Evolutionary conservation across 2,113 vertebrate species (phyloP).

Genomic region (Cyprinus carpio): DNA sequence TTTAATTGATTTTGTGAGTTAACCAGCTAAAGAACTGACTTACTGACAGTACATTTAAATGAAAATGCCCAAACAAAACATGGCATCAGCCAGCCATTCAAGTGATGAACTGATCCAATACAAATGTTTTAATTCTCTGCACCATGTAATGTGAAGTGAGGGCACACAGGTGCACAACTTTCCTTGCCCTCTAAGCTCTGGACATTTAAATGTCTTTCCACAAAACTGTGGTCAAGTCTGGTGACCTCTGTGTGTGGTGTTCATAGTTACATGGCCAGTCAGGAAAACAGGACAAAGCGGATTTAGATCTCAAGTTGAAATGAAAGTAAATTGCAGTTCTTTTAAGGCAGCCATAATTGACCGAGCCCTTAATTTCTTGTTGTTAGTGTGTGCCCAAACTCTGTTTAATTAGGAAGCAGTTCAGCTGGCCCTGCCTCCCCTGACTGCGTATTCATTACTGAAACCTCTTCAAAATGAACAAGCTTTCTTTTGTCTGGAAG

Average conservation of each 20-base stretch:
- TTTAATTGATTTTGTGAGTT: not conserved
- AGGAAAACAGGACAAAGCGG: slow-evolving; percentile 41
- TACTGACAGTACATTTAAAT: not conserved
- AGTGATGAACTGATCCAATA: not conserved
- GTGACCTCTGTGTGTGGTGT: slow-evolving; percentile 30
- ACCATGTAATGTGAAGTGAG: not conserved
- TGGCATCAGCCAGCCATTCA: not conserved
- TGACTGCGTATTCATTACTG: slow-evolving; percentile 37
- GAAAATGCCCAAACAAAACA: not conserved
- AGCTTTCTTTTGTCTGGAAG: not conserved
- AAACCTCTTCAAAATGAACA: slow-evolving; percentile 45
- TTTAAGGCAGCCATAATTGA: slow-evolving; percentile 35
- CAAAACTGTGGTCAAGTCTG: slow-evolving; percentile 30
- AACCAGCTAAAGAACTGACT: not conserved
- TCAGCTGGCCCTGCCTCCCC: slow-evolving; percentile 38
- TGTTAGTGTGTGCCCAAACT: slow-evolving; percentile 43
- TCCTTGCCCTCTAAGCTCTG: slow-evolving; percentile 4
- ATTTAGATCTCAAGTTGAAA: slow-evolving; percentile 50
- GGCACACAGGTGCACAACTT: not conserved
- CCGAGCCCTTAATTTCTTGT: slow-evolving; percentile 43
- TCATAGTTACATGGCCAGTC: slow-evolving; percentile 22
- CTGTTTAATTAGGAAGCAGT: slow-evolving; percentile 54
- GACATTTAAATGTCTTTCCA: slow-evolving; percentile 29
- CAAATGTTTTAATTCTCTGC: not conserved
- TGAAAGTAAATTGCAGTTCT: slow-evolving; percentile 53